A percentile compares a stretch with the other conserved stretches of the same genome.
phyloP scores from a whole-genome alignment of 2,113 vertebrate genomes.

The Strigops habroptila region DNA sequence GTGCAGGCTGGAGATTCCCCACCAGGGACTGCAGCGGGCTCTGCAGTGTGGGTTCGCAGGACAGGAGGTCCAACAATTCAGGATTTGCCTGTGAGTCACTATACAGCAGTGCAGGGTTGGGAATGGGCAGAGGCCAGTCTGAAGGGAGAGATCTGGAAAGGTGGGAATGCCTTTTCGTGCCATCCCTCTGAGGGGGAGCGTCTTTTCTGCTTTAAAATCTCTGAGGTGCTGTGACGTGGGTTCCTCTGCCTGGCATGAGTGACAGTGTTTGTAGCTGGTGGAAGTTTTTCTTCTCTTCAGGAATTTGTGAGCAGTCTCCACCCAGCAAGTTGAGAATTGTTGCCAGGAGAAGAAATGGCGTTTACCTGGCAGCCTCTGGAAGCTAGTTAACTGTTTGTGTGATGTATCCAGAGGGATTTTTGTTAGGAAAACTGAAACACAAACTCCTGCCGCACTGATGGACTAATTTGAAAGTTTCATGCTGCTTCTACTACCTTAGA shows the following conservation, averaged over 20 bases:
- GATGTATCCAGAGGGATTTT: not conserved
- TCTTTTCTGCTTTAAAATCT: not conserved
- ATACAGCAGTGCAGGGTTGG: not conserved
- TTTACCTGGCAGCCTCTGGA: constrained; percentile 49
- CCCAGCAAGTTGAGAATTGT: constrained; percentile 33
- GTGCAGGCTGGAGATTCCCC: not conserved
- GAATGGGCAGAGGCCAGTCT: not conserved
- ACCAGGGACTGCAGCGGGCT: not conserved
- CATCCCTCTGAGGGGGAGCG: accelerated
- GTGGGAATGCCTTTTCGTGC: not conserved
- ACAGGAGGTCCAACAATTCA: not conserved
- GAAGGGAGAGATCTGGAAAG: not conserved
- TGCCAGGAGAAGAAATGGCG: not conserved
- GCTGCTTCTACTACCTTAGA: not conserved
- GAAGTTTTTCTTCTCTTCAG: constrained; percentile 40
- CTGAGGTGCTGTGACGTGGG: not conserved
- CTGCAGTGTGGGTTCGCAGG: not conserved
- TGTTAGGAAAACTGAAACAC: not conserved
- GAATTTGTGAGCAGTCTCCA: constrained; percentile 50
- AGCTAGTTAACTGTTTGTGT: constrained; percentile 31
- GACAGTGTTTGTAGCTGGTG: not conserved
- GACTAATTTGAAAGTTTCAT: not conserved
- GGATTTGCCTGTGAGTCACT: not conserved
- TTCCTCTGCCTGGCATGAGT: not conserved
- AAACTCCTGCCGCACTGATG: not conserved